phyloP scores from a whole-genome alignment of 2,113 vertebrate species.

The Neodontobutis hainanensis region DNA sequence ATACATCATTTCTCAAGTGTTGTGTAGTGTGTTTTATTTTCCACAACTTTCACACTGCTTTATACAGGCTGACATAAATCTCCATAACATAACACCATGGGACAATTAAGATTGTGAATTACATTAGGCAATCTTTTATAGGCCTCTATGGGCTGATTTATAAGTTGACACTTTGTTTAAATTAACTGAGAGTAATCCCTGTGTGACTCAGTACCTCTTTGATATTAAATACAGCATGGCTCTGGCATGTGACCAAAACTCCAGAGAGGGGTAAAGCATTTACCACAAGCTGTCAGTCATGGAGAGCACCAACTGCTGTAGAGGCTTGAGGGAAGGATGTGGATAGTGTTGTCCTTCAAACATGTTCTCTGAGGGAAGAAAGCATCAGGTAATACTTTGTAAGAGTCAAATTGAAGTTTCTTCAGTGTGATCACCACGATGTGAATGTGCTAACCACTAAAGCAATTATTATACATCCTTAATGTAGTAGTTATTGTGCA shows the following conservation, averaged over 20 bases:
- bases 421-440: conserved; percentile 9
- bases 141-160: conserved; percentile 28
- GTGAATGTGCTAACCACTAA: conserved; percentile 13
- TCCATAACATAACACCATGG: conserved; percentile 11
- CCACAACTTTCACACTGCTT: not conserved
- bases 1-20: conserved; percentile 2
- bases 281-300: conserved; percentile 35
- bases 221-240: conserved; percentile 19
- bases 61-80: conserved; percentile 18
- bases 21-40: not conserved
- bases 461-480: conserved; percentile 48
- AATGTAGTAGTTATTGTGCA: conserved; percentile 39
- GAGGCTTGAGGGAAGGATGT: not conserved
- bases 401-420: not conserved
- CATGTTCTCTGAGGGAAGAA: conserved; percentile 4
- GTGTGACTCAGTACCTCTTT: conserved; percentile 34
- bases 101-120: conserved; percentile 24
- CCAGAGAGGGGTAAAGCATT: conserved; percentile 14
- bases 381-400: conserved; percentile 11
- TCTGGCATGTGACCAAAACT: conserved; percentile 22
- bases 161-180: conserved; percentile 34
- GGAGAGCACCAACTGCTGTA: conserved; percentile 10
- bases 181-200: conserved; percentile 41
- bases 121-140: conserved; percentile 29
- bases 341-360: conserved; percentile 12